Evolutionary conservation across 1,140 invertebrate species (phyloP), one percentile per base, ranked within the genome.

Genomic region (Eueides isabella): DNA sequence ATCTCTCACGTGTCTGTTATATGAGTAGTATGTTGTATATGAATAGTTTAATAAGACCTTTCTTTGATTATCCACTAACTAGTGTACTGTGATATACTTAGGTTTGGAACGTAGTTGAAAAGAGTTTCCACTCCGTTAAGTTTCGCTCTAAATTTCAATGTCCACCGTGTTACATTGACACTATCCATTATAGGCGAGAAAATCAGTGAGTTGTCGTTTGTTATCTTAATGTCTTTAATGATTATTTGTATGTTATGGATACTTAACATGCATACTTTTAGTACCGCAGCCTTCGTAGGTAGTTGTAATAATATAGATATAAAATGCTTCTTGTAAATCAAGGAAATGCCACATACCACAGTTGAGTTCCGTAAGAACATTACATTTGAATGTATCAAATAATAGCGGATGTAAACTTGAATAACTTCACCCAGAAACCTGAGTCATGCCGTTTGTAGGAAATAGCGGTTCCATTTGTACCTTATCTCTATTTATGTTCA

Each of bases 401-500:
- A 63, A 63, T 63, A 63, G 61, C 61, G 61, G 61, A 30, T 63
- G 29, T 63, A 63, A 63, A 31, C 30, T 61, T 72, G 30, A 26
- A 44, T 67, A 73, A 44, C 35, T 67, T 63, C 23, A 61, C 35
- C 61, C 16, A 74, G 61, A 70, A 68, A 70, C 61, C 38, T 70
- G 67, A 74, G 35, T 70, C 67, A 70, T 74, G 29, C 61, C 26
- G 38, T 61, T 73, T 41, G 61, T 74, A 64, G 61, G 72, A 74
- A 74, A 74, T 70, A 74, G 65, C 72, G 67, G 72, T 70, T 70
- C 55, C 61, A 31, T 74, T 69, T 70, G 62, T 74, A 62, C 41
- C 67, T 74, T 74, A 74, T 74, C 72, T 70, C 19, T 74, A 69
- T 74, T 74, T 69, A 74, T 69, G 61, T 70, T 65, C 61, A 35